phyloP scores from a whole-genome alignment of 2,113 vertebrate species.

The Catharus minimus region DNA sequence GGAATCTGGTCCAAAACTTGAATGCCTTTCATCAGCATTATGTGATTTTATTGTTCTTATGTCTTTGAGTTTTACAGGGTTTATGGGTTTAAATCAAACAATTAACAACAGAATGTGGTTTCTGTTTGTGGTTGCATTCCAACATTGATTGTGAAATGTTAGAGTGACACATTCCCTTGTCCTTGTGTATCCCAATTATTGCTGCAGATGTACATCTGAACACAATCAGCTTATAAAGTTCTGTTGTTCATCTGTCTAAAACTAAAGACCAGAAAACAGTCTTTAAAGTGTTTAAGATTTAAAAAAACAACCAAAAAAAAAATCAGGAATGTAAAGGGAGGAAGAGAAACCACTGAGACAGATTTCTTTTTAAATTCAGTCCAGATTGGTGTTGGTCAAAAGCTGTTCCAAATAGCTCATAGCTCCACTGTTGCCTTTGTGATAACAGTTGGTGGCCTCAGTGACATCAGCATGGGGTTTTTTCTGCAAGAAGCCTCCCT shows the following conservation, averaged over 20 bases:
- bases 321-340: neutral
- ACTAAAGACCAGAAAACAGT: constrained; percentile 12
- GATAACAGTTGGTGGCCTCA: neutral
- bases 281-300: neutral
- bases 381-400: neutral
- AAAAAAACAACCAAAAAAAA: neutral
- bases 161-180: constrained; percentile 24
- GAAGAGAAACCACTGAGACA: neutral
- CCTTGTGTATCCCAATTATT: constrained; percentile 16
- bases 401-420: neutral
- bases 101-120: constrained; percentile 44
- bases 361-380: constrained; percentile 14
- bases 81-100: constrained; percentile 44
- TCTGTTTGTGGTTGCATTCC: constrained; percentile 35
- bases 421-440: neutral
- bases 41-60: neutral
- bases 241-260: constrained; percentile 43
- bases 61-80: constrained; percentile 1
- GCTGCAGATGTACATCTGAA: constrained; percentile 61
- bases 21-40: neutral
- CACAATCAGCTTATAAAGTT: constrained; percentile 33
- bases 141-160: constrained; percentile 4
- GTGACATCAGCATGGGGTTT: neutral
- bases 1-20: neutral
- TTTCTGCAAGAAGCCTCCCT: neutral